Percentiles rank a stretch among this genome's conserved stretches.
Conservation (phyloP, 2,113 vertebrate genomes). For the Gobio gobio region DNA sequence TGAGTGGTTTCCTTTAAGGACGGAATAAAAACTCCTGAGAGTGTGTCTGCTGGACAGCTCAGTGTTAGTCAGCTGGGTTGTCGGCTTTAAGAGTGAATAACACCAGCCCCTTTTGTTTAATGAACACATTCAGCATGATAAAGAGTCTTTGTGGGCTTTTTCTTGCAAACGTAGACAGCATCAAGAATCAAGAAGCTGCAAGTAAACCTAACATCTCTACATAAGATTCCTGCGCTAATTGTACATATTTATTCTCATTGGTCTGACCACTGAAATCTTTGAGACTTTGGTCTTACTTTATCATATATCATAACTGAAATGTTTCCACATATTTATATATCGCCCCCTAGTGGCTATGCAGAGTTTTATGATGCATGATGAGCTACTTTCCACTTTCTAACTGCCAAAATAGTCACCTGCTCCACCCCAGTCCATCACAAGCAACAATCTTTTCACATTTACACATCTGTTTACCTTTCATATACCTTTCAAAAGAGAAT, state of each 20-base stretch:
- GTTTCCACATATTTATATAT: background rate
- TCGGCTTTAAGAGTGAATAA: conserved; percentile 28
- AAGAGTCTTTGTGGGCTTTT: conserved; percentile 24
- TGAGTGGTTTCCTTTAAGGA: conserved; percentile 23
- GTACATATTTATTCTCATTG: background rate
- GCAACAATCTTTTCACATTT: background rate
- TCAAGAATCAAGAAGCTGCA: conserved; percentile 21
- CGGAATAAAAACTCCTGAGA: conserved; percentile 16
- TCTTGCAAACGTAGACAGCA: background rate
- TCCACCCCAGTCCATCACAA: background rate
- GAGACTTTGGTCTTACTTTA: background rate
- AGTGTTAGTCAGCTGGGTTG: conserved; percentile 20
- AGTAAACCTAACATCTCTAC: conserved; percentile 7
- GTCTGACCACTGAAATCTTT: background rate
- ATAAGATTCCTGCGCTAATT: background rate
- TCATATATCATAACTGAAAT: background rate
- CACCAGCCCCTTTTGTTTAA: conserved; percentile 27
- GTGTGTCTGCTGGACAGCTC: conserved; percentile 34
- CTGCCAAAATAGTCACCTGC: background rate
- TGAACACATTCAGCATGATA: conserved; percentile 27
- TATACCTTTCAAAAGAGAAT: background rate
- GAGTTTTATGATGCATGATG: background rate
- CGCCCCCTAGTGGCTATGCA: background rate
- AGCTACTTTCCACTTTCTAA: background rate
- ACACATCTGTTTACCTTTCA: background rate